A percentile compares a stretch with the other conserved stretches of the same genome.
phyloP scores from a whole-genome alignment of 2,113 vertebrate genomes.

The Dromiciops gliroides region DNA sequence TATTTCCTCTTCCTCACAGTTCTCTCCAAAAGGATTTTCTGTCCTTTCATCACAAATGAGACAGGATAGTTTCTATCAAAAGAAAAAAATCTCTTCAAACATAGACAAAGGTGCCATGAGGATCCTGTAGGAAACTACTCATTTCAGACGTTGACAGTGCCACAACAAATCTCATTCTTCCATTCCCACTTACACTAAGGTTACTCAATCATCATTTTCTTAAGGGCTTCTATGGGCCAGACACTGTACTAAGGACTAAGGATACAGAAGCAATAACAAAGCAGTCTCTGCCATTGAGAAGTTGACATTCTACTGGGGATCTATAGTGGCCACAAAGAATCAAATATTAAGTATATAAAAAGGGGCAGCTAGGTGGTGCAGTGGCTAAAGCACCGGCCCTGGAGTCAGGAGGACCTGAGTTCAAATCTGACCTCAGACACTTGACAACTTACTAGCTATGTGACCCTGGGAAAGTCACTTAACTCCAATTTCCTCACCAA shows the following conservation, averaged over 20 bases:
- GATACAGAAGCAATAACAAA: not conserved
- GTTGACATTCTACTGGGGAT: not conserved
- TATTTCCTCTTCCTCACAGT: constrained; percentile 51
- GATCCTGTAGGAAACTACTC: not conserved
- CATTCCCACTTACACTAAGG: not conserved
- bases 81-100: constrained; percentile 27
- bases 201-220: not conserved
- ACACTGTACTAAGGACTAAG: not conserved
- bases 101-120: constrained; percentile 17
- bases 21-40: constrained; percentile 67
- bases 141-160: not conserved
- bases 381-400: too few species aligned
- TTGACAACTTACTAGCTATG: too few species aligned
- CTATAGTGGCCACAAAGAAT: too few species aligned
- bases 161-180: not conserved
- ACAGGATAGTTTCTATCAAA: constrained; percentile 20
- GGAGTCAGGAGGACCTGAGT: too few species aligned
- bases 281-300: not conserved
- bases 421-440: too few species aligned
- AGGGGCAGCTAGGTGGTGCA: too few species aligned
- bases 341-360: too few species aligned
- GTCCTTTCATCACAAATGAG: constrained; percentile 48
- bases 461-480: too few species aligned
- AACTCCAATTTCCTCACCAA: too few species aligned
- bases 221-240: not conserved